These are phyloP conservation scores for Chalcosyrphus nemorum DNA, from an alignment of 2,888 invertebrate species.

Conservation along the genomic window DNA sequence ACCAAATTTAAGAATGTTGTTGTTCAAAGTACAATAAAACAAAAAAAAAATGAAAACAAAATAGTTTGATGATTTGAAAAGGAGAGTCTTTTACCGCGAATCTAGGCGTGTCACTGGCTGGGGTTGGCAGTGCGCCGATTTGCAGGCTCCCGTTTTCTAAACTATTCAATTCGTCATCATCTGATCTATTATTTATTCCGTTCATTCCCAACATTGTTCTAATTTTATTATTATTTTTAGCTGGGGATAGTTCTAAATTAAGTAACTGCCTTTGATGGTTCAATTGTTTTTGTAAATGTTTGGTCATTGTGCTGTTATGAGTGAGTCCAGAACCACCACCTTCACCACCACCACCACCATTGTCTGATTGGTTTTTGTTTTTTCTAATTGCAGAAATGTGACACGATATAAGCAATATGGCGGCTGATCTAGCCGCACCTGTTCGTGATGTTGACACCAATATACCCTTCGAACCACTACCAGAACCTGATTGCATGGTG, in stretches of 20 bases:
- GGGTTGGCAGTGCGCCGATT: constrained; percentile 82
- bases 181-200: constrained; percentile 79
- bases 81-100: constrained; percentile 81
- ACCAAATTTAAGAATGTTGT: constrained; percentile 57
- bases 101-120: constrained; percentile 82
- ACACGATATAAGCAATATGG: constrained; percentile 97
- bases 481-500: constrained; percentile 83
- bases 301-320: constrained; percentile 81
- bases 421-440: constrained; percentile 96
- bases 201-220: constrained; percentile 81
- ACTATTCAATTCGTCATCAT: constrained; percentile 79
- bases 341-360: constrained; percentile 75
- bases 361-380: constrained; percentile 84
- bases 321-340: constrained; percentile 77
- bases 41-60: constrained; percentile 18
- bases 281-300: constrained; percentile 82
- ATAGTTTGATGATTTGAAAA: constrained; percentile 67
- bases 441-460: constrained; percentile 91
- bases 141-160: constrained; percentile 81
- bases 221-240: constrained; percentile 81
- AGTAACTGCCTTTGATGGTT: constrained; percentile 82
- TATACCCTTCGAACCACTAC: constrained; percentile 85
- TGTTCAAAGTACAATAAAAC: constrained; percentile 34
- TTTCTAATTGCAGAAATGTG: constrained; percentile 85
- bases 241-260: constrained; percentile 82